Evolutionary conservation across 2,888 invertebrate species (phyloP).

Genomic region (Trissolcus japonicus): DNA sequence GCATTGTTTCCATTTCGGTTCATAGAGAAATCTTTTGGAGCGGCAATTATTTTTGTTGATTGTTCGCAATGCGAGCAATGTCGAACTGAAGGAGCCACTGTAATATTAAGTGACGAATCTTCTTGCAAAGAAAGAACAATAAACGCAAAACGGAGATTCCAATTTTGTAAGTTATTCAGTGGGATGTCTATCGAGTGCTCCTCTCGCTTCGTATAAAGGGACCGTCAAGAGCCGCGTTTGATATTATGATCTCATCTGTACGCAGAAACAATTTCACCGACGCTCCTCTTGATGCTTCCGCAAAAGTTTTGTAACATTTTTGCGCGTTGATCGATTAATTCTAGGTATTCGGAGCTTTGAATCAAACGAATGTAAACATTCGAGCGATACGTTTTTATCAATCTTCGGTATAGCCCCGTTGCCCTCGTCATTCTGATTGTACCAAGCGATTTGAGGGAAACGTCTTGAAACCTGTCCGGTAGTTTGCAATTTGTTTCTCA

Average conservation of each 20-base stretch:
- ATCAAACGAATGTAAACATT: slow-evolving; percentile 22
- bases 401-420: not conserved
- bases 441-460: no score
- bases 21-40: no score
- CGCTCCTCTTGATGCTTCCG: not conserved
- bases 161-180: slow-evolving; percentile 5
- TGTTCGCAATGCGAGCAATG: no score
- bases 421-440: no score
- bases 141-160: slow-evolving; percentile 6
- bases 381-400: slow-evolving; percentile 19
- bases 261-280: slow-evolving; percentile 23
- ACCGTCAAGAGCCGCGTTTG: slow-evolving; percentile 15
- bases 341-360: slow-evolving; percentile 34
- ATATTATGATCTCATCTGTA: slow-evolving; percentile 41
- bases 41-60: not conserved
- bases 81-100: no score
- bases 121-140: not conserved
- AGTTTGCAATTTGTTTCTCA: slow-evolving; percentile 4
- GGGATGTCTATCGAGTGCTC: slow-evolving; percentile 21
- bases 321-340: slow-evolving; percentile 21
- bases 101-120: no score
- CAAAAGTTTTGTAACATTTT: slow-evolving; percentile 20
- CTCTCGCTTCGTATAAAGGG: slow-evolving; percentile 12
- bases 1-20: not conserved
- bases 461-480: not conserved